A percentile compares a stretch with the other conserved stretches of the same genome.
These are phyloP conservation scores for Chaetodon auriga DNA, from an alignment of 2,113 vertebrate genomes.

Conservation along the genomic window DNA sequence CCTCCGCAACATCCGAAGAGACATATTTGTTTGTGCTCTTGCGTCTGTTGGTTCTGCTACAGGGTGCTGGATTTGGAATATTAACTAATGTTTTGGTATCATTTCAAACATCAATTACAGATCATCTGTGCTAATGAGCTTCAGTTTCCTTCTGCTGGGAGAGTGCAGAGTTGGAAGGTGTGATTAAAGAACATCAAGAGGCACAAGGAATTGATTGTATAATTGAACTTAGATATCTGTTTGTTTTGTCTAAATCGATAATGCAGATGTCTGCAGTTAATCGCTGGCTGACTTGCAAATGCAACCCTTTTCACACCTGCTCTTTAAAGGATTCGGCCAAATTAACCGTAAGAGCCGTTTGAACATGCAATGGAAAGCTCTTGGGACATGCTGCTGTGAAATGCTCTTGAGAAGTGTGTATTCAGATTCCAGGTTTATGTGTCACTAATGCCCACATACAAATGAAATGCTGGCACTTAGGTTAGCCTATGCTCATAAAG, in stretches of 20 bases:
- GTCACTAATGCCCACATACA: background rate
- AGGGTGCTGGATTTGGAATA: slow-evolving; percentile 65
- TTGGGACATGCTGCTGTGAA: background rate
- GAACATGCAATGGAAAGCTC: background rate
- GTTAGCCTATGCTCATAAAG: slow-evolving; percentile 9
- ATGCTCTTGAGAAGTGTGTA: background rate
- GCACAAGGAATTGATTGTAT: slow-evolving; percentile 52
- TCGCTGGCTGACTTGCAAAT: slow-evolving; percentile 20
- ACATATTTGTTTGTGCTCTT: slow-evolving; percentile 61
- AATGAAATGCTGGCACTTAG: slow-evolving; percentile 3
- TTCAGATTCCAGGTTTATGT: slow-evolving; percentile 18
- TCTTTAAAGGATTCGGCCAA: background rate
- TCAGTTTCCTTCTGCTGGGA: slow-evolving; percentile 55
- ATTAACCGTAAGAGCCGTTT: background rate
- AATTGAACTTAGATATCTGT: slow-evolving; percentile 57
- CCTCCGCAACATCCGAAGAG: slow-evolving; percentile 52
- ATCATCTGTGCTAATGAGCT: slow-evolving; percentile 74
- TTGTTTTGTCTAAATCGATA: slow-evolving; percentile 55
- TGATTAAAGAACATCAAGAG: slow-evolving; percentile 61
- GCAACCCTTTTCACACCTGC: slow-evolving; percentile 8
- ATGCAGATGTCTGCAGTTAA: slow-evolving; percentile 16
- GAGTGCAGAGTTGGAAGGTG: slow-evolving; percentile 39
- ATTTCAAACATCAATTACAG: slow-evolving; percentile 69
- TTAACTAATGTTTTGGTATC: slow-evolving; percentile 74
- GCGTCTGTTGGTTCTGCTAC: slow-evolving; percentile 53